Evolutionary conservation across 1,140 invertebrate genomes (phyloP), one percentile per base, ranked within the genome.

Genomic region (Drosophila neocordata): DNA sequence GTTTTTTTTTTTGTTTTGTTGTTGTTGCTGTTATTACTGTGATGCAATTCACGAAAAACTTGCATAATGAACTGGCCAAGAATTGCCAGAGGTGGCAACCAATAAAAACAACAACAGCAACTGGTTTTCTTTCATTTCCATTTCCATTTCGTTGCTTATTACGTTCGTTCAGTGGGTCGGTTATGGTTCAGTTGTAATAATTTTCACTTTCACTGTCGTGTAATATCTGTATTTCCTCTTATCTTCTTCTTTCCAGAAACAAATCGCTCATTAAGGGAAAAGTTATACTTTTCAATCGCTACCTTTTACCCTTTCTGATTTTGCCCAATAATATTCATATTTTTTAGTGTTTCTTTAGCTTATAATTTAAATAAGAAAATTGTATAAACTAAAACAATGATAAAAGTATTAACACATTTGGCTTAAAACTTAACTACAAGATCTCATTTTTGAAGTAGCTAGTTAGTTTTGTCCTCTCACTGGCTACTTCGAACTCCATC

Each of bases 391-490:
- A 82, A 77, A 61, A 87, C 82, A 83, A 88, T 71, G 72, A 88
- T 83, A 87, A 82, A 79, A 89, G 69, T 84, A 90, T 69, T 90
- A 90, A 90, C 82, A 90, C 87, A 90, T 90, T 90, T 90, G 87
- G 87, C 82, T 90, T 90, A 73, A 79, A 83, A 82, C 73, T 70
- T 77, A 69, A 62, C 62, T 73, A 78, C 69, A 72, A 80, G 77
- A 87, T 89, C 79, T 90, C 64, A 62, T 64, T 48, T 56, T 65
- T 62, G 65, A 80, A 87, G 68, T 69, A 75, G 82, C 62, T 38
- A 78, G 85, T 75, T 79, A 79, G 87, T 87, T 87, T 48, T 89
- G 81, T 87, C 81, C 82, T 90, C 80, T 79, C 38, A 70, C 81
- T 69, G 61, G 69, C 76, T 68, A 68, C 76, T 73, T 61, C 44